phyloP scores from a whole-genome alignment of 2,888 invertebrate species.

The Acrobasis repandana region DNA sequence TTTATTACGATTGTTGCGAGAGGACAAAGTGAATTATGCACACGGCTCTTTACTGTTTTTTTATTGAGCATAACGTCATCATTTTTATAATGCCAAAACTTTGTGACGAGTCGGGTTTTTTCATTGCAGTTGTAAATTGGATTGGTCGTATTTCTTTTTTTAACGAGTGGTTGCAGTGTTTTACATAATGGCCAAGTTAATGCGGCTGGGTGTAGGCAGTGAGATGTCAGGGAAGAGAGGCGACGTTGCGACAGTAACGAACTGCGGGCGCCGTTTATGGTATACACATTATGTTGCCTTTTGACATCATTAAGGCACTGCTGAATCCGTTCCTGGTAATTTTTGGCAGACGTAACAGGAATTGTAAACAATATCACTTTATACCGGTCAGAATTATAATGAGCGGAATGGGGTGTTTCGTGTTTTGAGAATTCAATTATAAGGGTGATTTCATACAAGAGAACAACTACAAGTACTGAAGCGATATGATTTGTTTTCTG shows the following conservation, averaged over 20 bases:
- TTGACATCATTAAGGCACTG: conserved; percentile 76
- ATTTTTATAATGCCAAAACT: conserved; percentile 57
- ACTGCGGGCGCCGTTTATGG: conserved; percentile 67
- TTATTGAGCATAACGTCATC: conserved; percentile 49
- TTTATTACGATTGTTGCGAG: conserved; percentile 49
- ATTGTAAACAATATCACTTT: conserved; percentile 23
- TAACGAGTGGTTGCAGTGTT: conserved; percentile 50
- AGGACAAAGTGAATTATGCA: conserved; percentile 58
- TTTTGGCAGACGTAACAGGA: conserved; percentile 43
- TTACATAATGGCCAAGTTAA: conserved; percentile 58
- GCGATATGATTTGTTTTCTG: too few relatives aligned
- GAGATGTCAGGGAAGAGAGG: conserved; percentile 63
- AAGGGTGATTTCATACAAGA: too few relatives aligned
- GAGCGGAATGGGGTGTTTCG: not conserved
- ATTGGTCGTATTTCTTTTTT: conserved; percentile 46
- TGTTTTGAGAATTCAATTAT: not conserved
- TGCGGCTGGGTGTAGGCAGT: conserved; percentile 61
- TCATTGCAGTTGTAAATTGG: conserved; percentile 37
- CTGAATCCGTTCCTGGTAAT: conserved; percentile 45
- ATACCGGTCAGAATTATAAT: conserved; percentile 1
- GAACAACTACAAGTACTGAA: too few relatives aligned
- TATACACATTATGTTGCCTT: conserved; percentile 70
- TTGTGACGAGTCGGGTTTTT: conserved; percentile 36
- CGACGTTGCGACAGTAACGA: conserved; percentile 79
- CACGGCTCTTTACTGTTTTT: conserved; percentile 45